Conservation (phyloP, 2,797 vertebrate genomes). For the Tragopan temminckii region DNA sequence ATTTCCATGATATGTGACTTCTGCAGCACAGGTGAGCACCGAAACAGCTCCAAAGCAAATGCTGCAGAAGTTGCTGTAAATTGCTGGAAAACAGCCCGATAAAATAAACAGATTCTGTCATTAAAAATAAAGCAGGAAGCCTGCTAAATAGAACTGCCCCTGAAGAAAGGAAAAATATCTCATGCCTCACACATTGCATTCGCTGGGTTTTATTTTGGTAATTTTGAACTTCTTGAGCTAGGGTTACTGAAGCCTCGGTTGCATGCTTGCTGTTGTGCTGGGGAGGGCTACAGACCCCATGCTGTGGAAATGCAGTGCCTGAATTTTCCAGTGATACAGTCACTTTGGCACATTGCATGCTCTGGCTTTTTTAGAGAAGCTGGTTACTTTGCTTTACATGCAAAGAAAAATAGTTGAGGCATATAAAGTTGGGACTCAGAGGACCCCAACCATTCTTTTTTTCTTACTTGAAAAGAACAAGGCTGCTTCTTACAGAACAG, state of each 20-base stretch:
- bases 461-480: background rate
- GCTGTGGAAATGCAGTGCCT: background rate
- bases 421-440: background rate
- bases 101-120: conserved; percentile 20
- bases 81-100: background rate
- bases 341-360: accelerated
- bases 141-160: background rate
- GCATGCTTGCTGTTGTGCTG: accelerated
- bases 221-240: background rate
- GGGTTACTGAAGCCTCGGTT: background rate
- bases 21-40: background rate
- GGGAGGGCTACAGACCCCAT: accelerated
- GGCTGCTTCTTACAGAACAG: background rate
- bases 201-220: background rate
- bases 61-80: accelerated
- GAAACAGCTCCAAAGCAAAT: accelerated
- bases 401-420: background rate
- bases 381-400: background rate
- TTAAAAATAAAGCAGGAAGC: background rate
- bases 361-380: background rate
- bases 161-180: background rate
- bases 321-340: background rate
- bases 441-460: background rate
- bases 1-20: background rate
- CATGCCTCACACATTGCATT: background rate